These are phyloP conservation scores for Polyommatus iphigenia DNA, from an alignment of 2,888 invertebrate genomes.

Conservation along the genomic window DNA sequence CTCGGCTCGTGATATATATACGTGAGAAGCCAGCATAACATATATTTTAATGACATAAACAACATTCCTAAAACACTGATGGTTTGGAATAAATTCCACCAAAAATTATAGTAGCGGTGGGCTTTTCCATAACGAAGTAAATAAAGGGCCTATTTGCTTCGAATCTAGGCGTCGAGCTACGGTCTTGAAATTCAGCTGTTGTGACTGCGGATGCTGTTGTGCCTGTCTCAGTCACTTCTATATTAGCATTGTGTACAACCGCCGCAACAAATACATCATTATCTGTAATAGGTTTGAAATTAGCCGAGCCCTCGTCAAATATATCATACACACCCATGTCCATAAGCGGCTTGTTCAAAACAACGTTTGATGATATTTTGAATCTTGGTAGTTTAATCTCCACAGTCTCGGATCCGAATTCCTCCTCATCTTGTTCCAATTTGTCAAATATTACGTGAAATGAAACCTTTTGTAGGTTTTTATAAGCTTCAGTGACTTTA, in stretches of 20 bases:
- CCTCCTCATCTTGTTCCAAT: conserved; percentile 66
- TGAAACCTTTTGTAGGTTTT: conserved; percentile 67
- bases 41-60: background rate
- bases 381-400: conserved; percentile 84
- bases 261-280: conserved; percentile 81
- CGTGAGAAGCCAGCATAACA: no score
- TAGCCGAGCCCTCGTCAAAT: conserved; percentile 79
- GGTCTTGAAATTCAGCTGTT: conserved; percentile 70
- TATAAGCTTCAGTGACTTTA: conserved; percentile 72
- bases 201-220: conserved; percentile 84
- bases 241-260: conserved; percentile 85
- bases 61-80: conserved; percentile 53
- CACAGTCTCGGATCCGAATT: conserved; percentile 80
- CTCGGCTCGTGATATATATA: no score
- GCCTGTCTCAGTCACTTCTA: conserved; percentile 88
- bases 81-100: conserved; percentile 80
- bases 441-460: conserved; percentile 73
- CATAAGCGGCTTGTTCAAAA: conserved; percentile 78
- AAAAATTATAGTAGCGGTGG: conserved; percentile 82
- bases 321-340: conserved; percentile 84
- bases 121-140: conserved; percentile 84
- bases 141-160: conserved; percentile 83
- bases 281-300: conserved; percentile 78
- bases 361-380: conserved; percentile 80
- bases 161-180: conserved; percentile 81